Conservation (phyloP, 2,888 invertebrate species). For the Hirudinaria manillensis region DNA sequence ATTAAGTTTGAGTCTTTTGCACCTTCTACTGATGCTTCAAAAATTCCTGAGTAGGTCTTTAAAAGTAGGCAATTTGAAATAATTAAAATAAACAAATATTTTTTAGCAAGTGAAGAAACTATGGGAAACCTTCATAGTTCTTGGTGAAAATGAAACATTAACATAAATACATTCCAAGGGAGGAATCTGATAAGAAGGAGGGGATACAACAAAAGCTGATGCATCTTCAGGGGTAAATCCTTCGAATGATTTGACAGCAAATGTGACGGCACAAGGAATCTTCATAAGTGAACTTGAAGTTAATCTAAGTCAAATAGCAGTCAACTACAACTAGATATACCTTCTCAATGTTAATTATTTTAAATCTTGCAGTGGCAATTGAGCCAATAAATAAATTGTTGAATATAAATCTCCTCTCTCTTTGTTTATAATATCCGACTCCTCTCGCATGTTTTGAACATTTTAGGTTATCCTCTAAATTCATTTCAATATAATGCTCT, state of each 20-base stretch:
- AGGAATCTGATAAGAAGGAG: conserved; percentile 12
- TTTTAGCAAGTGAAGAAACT: neutral
- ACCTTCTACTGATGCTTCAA: conserved; percentile 50
- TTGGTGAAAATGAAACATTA: conserved; percentile 18
- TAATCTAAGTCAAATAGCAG: neutral
- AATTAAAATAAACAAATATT: neutral
- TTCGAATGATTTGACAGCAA: conserved; percentile 36
- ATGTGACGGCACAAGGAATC: conserved; percentile 52
- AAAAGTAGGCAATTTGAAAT: conserved; percentile 30
- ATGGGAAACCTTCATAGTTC: conserved; percentile 1
- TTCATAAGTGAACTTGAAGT: conserved; percentile 25
- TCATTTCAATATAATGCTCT: conserved; percentile 45
- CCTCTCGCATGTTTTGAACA: conserved; percentile 39
- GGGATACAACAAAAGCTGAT: neutral
- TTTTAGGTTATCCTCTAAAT: neutral
- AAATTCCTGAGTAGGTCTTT: conserved; percentile 49
- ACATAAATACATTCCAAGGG: neutral
- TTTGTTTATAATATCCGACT: conserved; percentile 53
- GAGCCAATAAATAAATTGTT: conserved; percentile 54
- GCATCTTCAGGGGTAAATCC: too few species aligned
- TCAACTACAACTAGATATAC: conserved; percentile 36
- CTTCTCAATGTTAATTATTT: conserved; percentile 52
- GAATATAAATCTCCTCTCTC: conserved; percentile 53
- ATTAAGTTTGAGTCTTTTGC: conserved; percentile 47
- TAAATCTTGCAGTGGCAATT: conserved; percentile 52